Evolutionary conservation across 2,113 vertebrate genomes (phyloP).

Genomic region (Petromus typicus): DNA sequence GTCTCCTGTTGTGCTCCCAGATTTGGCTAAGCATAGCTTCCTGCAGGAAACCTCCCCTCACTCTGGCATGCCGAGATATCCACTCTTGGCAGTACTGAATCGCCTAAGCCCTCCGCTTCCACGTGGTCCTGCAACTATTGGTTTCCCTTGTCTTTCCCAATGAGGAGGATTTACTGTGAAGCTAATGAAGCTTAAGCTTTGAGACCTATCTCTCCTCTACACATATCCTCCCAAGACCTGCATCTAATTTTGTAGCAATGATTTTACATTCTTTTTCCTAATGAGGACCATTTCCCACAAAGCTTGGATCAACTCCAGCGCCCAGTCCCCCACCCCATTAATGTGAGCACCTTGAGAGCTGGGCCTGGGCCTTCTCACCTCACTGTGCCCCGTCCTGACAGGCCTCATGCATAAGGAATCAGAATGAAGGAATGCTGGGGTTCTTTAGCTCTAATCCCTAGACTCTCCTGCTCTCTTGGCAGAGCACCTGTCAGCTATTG

Average conservation of each 20-base stretch:
- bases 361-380: not conserved
- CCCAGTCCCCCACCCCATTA: not conserved
- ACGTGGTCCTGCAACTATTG: not conserved
- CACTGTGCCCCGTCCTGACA: not conserved
- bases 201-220: not conserved
- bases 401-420: not conserved
- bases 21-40: not conserved
- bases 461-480: not conserved
- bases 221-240: not conserved
- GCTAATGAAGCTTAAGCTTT: not conserved
- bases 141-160: not conserved
- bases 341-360: not conserved
- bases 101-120: not conserved
- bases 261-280: conserved; percentile 35
- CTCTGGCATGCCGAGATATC: not conserved
- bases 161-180: not conserved
- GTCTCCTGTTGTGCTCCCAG: not conserved
- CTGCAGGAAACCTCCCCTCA: not conserved
- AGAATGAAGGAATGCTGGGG: not conserved
- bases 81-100: not conserved
- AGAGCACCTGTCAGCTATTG: not conserved
- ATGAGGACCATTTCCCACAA: not conserved
- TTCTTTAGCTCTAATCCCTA: not conserved
- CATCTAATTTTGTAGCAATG: not conserved
- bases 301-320: not conserved